Evolutionary conservation across 2,113 vertebrate genomes (phyloP).

Genomic region (Phylloscopus trochiloides): DNA sequence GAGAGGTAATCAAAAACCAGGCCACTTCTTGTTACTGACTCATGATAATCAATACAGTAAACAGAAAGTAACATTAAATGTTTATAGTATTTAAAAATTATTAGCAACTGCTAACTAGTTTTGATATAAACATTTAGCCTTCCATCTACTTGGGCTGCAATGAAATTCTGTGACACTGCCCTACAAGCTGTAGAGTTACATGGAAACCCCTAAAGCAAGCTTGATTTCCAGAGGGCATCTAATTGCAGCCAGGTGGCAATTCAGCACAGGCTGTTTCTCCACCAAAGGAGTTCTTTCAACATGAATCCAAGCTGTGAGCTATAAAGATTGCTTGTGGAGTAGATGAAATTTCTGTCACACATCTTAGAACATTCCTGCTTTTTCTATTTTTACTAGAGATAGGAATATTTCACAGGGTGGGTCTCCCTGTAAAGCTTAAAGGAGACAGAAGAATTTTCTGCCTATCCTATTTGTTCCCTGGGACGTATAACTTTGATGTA

Average conservation of each 20-base stretch:
- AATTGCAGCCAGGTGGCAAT: background rate
- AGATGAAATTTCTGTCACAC: background rate
- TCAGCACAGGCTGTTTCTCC: background rate
- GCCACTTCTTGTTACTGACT: background rate
- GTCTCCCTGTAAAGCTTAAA: background rate
- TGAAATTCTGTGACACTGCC: background rate
- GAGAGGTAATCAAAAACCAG: background rate
- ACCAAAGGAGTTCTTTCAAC: background rate
- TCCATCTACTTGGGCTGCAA: background rate
- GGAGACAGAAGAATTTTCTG: background rate
- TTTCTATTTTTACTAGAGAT: background rate
- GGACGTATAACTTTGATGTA: rapidly evolving
- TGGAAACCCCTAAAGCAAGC: background rate
- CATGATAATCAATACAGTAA: background rate
- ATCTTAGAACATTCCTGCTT: background rate
- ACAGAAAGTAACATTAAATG: background rate
- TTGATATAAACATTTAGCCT: background rate
- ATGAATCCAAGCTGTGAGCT: background rate
- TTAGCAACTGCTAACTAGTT: rapidly evolving
- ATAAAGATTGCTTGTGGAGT: background rate
- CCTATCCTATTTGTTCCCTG: background rate
- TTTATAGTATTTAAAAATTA: background rate
- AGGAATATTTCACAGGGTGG: background rate
- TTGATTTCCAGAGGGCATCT: background rate
- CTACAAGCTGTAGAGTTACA: background rate